Conservation (phyloP, 1,140 invertebrate species). For the Rhopalosiphum maidis region DNA sequence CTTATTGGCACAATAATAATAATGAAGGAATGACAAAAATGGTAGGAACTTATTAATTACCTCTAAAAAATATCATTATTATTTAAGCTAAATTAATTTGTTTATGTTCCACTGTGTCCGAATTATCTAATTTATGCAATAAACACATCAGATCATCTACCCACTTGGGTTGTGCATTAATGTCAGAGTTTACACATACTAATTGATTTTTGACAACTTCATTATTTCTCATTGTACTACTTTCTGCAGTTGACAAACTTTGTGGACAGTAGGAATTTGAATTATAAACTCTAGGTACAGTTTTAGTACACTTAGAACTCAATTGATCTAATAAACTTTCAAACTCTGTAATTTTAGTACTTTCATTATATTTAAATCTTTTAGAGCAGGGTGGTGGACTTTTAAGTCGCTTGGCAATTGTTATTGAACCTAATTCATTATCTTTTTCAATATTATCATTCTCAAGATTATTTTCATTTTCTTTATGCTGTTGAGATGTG, state of each 20-base stretch:
- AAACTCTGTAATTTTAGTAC: neutral
- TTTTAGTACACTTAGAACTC: neutral
- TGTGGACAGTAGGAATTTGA: neutral
- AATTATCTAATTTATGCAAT: neutral
- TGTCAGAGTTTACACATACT: slow-evolving; percentile 22
- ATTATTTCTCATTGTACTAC: neutral
- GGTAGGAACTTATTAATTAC: neutral
- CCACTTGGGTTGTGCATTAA: slow-evolving; percentile 26
- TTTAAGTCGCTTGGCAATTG: neutral
- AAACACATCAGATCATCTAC: slow-evolving; percentile 31
- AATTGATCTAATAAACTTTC: slow-evolving; percentile 13
- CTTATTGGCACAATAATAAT: neutral
- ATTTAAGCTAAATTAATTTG: neutral
- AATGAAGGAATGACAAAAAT: neutral
- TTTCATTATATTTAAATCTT: slow-evolving; percentile 12
- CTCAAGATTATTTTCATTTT: neutral
- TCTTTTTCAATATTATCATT: neutral
- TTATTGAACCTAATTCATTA: neutral
- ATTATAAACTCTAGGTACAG: slow-evolving; percentile 7
- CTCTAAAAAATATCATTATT: neutral
- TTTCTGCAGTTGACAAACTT: neutral
- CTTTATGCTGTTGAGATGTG: slow-evolving; percentile 9
- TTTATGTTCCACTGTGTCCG: neutral
- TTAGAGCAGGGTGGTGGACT: neutral
- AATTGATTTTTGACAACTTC: slow-evolving; percentile 37